phyloP scores from a whole-genome alignment of 1,140 invertebrate genomes.

The Telenomus remus region DNA sequence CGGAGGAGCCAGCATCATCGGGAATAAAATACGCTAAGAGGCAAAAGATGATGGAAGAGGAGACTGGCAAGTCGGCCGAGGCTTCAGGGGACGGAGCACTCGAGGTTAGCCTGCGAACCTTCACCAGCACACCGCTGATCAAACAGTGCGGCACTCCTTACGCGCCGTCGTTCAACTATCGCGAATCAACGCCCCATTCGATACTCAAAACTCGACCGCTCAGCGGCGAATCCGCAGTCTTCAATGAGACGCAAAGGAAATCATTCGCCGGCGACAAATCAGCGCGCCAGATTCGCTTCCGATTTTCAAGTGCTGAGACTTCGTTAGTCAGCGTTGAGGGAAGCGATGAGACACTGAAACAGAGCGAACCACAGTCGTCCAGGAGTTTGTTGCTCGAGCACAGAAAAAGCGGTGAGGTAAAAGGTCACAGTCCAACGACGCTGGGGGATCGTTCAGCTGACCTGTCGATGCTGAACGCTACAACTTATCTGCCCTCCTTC shows the following conservation, averaged over 20 bases:
- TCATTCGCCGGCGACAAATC: conserved; percentile 22
- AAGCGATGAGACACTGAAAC: neutral
- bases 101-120: conserved; percentile 56
- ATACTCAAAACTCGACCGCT: conserved; percentile 71
- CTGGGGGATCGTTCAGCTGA: neutral
- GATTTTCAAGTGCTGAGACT: conserved; percentile 35
- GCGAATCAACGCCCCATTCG: conserved; percentile 67
- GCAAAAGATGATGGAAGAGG: no score
- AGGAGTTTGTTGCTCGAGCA: conserved; percentile 7
- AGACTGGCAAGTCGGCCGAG: neutral
- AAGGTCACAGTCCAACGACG: no score
- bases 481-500: no score
- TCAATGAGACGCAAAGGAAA: conserved; percentile 6
- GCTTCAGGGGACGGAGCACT: neutral
- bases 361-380: neutral
- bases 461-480: neutral
- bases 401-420: no score
- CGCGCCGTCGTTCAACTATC: conserved; percentile 4
- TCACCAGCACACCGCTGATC: conserved; percentile 68
- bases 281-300: conserved; percentile 53
- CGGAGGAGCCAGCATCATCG: conserved; percentile 9
- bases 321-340: neutral
- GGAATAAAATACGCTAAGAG: neutral
- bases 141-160: conserved; percentile 55
- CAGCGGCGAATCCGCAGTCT: conserved; percentile 61